Evolutionary conservation across 2,888 invertebrate species (phyloP).

Genomic region (Drosophila paranaensis): DNA sequence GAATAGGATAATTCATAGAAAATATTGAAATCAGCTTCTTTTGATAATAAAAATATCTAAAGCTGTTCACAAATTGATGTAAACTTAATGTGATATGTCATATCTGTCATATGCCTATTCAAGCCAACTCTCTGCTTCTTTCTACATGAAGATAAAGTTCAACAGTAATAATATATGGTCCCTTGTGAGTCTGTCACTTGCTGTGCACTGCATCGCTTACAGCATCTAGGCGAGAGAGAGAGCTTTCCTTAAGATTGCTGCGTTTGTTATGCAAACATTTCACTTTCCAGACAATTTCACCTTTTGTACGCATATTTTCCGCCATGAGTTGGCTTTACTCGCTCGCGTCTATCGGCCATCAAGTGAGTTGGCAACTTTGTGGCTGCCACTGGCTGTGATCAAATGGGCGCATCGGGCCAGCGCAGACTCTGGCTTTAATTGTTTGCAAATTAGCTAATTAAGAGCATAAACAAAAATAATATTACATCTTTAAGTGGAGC

Average conservation of each 20-base stretch:
- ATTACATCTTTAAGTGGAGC: conserved; percentile 57
- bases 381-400: conserved; percentile 29
- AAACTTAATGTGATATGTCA: too few relatives aligned
- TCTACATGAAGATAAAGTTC: not conserved
- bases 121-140: not conserved
- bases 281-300: conserved; percentile 34
- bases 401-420: conserved; percentile 19
- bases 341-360: conserved; percentile 55
- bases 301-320: conserved; percentile 5
- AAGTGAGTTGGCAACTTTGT: conserved; percentile 64
- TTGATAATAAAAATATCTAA: too few relatives aligned
- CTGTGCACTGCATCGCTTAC: conserved; percentile 8
- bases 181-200: not conserved
- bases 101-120: not conserved
- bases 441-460: conserved; percentile 81
- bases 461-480: conserved; percentile 47
- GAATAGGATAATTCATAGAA: too few relatives aligned
- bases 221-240: too few relatives aligned
- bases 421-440: conserved; percentile 55
- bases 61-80: too few relatives aligned
- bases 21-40: too few relatives aligned
- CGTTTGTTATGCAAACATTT: conserved; percentile 25
- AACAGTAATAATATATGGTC: not conserved
- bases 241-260: conserved; percentile 2
- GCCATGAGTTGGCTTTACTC: conserved; percentile 44